phyloP scores from a whole-genome alignment of 2,797 vertebrate species.

The Cynopterus sphinx region DNA sequence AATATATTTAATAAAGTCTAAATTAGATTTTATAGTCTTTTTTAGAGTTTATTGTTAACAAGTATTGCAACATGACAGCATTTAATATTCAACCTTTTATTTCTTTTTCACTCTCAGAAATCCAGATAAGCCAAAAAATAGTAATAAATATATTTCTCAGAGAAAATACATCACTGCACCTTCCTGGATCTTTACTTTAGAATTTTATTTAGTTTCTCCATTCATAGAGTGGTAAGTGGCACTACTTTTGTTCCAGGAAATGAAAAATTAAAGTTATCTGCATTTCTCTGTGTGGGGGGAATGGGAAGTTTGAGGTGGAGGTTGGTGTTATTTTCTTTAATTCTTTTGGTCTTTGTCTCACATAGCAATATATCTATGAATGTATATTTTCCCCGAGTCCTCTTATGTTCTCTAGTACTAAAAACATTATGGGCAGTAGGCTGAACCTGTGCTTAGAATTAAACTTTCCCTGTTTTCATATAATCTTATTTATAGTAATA shows the following conservation, averaged over 20 bases:
- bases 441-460: background rate
- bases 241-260: conserved; percentile 22
- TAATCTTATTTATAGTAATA: conserved; percentile 5
- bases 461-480: background rate
- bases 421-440: background rate
- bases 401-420: background rate
- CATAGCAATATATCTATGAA: background rate
- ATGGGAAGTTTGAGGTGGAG: background rate
- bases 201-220: conserved; percentile 48
- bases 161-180: background rate
- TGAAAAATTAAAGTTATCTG: conserved; percentile 3
- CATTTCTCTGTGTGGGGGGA: background rate
- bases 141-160: conserved; percentile 38
- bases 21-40: conserved; percentile 76
- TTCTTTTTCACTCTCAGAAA: conserved; percentile 60
- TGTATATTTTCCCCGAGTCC: background rate
- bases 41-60: conserved; percentile 75
- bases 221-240: background rate
- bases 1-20: conserved; percentile 73
- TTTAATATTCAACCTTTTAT: conserved; percentile 71
- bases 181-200: conserved; percentile 41
- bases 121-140: conserved; percentile 60
- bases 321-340: background rate
- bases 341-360: background rate
- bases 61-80: conserved; percentile 61